Conservation (phyloP, 2,113 vertebrate species). For the Orientallactaga bullata region DNA sequence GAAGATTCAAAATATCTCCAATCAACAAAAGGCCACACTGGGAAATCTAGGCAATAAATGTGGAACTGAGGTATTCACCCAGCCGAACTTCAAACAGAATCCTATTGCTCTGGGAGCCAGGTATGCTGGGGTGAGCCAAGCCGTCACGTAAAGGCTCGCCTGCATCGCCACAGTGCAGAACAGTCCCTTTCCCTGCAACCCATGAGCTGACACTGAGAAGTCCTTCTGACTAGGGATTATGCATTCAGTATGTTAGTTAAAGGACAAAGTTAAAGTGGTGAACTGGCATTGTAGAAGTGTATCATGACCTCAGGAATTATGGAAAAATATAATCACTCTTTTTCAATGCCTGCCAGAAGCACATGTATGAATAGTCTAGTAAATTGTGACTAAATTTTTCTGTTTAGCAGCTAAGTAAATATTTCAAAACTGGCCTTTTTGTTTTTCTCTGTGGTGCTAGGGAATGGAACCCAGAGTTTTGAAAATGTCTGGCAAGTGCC, state of each 20-base stretch:
- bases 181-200: conserved; percentile 18
- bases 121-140: background rate
- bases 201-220: background rate
- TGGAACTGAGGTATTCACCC: background rate
- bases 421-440: conserved; percentile 48
- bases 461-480: background rate
- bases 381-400: conserved; percentile 43
- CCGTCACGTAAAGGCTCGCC: background rate
- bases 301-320: conserved; percentile 29
- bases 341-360: background rate
- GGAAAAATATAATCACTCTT: conserved; percentile 46
- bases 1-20: conserved; percentile 21
- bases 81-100: conserved; percentile 24
- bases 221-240: background rate
- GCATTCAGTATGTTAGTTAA: conserved; percentile 13
- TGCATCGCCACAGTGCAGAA: background rate
- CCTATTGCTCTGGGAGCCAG: background rate
- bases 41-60: conserved; percentile 37
- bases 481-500: background rate
- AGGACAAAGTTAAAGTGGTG: conserved; percentile 1
- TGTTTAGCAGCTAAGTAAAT: conserved; percentile 54
- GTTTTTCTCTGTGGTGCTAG: background rate
- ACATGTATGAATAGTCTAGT: background rate
- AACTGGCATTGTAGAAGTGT: background rate
- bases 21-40: conserved; percentile 45